Evolutionary conservation across 2,888 invertebrate genomes (phyloP).

Genomic region (Pristionchus maxplancki): DNA sequence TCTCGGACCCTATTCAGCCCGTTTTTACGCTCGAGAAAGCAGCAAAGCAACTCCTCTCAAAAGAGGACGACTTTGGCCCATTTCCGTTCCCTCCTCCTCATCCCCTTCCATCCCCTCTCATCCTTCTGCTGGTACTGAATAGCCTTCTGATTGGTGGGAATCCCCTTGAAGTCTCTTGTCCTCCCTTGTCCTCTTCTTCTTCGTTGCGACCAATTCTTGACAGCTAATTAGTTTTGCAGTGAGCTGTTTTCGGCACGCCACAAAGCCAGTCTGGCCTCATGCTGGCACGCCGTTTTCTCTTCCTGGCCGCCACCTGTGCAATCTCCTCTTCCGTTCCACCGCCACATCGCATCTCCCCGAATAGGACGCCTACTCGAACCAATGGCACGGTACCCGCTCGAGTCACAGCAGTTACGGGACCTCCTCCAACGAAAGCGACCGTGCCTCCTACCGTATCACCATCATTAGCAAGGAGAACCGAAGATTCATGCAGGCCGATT

Average conservation of each 20-base stretch:
- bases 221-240: constrained; percentile 7
- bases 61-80: constrained; percentile 11
- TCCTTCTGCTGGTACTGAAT: background rate
- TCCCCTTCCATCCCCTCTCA: background rate
- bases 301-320: background rate
- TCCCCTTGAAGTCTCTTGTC: background rate
- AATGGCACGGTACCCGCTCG: background rate
- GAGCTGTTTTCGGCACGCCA: background rate
- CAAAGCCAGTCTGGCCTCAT: background rate
- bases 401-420: background rate
- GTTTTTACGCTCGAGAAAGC: constrained; percentile 37
- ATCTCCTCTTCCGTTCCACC: background rate
- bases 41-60: constrained; percentile 8
- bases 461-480: background rate
- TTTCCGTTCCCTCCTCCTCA: constrained; percentile 41
- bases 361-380: background rate
- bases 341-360: background rate
- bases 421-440: background rate
- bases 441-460: background rate
- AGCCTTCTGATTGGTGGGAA: constrained; percentile 27
- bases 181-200: constrained; percentile 23
- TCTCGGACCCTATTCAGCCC: background rate
- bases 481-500: constrained; percentile 52
- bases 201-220: background rate
- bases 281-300: background rate